phyloP scores from a whole-genome alignment of 2,888 invertebrate genomes.

The Drosophila subquinaria region DNA sequence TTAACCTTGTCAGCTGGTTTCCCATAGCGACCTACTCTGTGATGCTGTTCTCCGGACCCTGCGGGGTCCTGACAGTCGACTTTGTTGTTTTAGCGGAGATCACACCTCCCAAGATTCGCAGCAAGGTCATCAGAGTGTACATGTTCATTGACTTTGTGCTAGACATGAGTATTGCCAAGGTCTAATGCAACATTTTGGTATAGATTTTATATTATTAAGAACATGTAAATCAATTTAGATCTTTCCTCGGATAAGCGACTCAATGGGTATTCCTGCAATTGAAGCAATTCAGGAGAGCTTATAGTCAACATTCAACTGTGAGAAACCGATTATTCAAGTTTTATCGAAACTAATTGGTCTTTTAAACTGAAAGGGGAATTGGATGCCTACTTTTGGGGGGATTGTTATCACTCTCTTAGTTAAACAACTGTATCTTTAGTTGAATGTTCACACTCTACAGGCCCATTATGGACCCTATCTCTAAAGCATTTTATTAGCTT shows the following conservation, averaged over 20 bases:
- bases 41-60: no score
- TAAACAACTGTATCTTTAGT: not conserved
- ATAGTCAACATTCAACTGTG: not conserved
- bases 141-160: no score
- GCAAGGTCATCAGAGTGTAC: no score
- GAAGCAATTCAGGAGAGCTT: constrained; percentile 62
- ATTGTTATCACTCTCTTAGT: not conserved
- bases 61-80: no score
- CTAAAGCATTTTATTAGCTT: constrained; percentile 1
- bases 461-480: not conserved
- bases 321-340: not conserved
- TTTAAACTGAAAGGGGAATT: not conserved
- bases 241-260: not conserved
- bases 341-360: not conserved
- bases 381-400: not conserved
- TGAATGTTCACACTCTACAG: not conserved
- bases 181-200: no score
- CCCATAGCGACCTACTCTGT: no score
- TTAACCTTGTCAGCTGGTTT: no score
- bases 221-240: no score
- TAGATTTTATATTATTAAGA: no score
- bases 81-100: no score
- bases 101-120: no score
- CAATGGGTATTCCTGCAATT: constrained; percentile 22
- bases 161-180: no score